Evolutionary conservation across 2,888 invertebrate species (phyloP).

Genomic region (Alloscopus bannaensis): DNA sequence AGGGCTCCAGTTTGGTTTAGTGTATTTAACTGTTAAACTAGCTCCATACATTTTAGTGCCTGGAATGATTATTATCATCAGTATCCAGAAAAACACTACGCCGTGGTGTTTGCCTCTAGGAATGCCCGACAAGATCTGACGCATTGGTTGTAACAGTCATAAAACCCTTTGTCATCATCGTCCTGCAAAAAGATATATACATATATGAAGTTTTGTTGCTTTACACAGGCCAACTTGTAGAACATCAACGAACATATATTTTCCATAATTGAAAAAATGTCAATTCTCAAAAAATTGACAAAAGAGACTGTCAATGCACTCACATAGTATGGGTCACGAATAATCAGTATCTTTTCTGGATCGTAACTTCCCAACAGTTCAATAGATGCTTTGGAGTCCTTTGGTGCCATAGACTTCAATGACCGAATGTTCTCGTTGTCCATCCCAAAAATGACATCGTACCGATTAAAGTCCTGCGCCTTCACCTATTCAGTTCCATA

Average conservation of each 20-base stretch:
- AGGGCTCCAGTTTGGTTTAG: too few species aligned
- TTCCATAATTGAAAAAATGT: too few species aligned
- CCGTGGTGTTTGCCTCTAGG: conserved; percentile 75
- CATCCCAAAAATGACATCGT: conserved; percentile 96
- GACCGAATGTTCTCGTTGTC: conserved; percentile 88
- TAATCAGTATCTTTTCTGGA: conserved; percentile 85
- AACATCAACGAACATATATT: background rate
- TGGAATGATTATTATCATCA: too few species aligned
- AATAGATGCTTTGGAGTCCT: conserved; percentile 83
- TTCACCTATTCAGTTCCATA: too few species aligned
- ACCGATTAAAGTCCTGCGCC: conserved; percentile 84
- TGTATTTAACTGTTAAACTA: too few species aligned
- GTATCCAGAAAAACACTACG: too few species aligned
- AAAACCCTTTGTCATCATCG: conserved; percentile 82
- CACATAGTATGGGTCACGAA: conserved; percentile 95
- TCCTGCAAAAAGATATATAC: conserved; percentile 78
- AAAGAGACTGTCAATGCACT: too few species aligned
- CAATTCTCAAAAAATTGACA: too few species aligned
- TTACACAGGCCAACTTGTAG: background rate
- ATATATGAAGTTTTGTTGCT: conserved; percentile 19
- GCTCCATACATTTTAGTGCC: too few species aligned
- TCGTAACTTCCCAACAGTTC: conserved; percentile 91
- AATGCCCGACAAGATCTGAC: conserved; percentile 82
- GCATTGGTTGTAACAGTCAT: conserved; percentile 86
- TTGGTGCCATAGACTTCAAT: conserved; percentile 81